Conservation (phyloP, 64 coral and sea anemone species). For the Catalaphyllia jardinei region DNA sequence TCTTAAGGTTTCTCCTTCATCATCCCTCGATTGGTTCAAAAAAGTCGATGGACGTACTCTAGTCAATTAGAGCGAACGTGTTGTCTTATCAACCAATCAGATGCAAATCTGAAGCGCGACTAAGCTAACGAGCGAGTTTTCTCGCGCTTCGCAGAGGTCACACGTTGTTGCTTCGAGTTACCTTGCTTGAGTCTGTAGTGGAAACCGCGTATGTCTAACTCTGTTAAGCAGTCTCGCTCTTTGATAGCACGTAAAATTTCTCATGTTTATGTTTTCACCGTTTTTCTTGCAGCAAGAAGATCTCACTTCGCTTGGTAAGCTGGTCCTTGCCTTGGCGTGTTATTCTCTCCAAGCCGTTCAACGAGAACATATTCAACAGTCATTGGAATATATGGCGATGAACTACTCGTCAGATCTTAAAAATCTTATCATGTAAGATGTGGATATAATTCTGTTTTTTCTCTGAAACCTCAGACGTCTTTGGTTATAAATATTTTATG, state of each 20-base stretch:
- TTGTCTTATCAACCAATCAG: background rate
- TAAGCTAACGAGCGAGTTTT: background rate
- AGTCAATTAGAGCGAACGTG: background rate
- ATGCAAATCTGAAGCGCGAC: background rate
- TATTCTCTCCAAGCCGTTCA: slow-evolving; percentile 96
- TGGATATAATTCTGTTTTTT: background rate
- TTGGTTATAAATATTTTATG: too few species aligned
- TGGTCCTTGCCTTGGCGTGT: slow-evolving; percentile 91
- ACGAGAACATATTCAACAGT: slow-evolving; percentile 92
- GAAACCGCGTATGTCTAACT: background rate
- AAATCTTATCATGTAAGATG: slow-evolving; percentile 91
- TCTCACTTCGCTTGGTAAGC: slow-evolving; percentile 86
- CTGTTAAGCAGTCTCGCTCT: background rate
- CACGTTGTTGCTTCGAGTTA: background rate
- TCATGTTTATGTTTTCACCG: background rate
- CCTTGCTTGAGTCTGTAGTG: background rate
- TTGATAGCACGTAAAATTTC: background rate
- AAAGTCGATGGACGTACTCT: too few species aligned
- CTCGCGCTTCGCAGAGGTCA: background rate
- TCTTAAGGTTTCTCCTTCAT: background rate
- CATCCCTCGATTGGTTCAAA: background rate
- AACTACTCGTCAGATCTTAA: slow-evolving; percentile 95
- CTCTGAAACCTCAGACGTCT: background rate
- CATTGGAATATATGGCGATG: slow-evolving; percentile 86
- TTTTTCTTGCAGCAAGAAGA: slow-evolving; percentile 79